phyloP scores from a whole-genome alignment of 2,888 invertebrate species.

The Nomada hirtipes region DNA sequence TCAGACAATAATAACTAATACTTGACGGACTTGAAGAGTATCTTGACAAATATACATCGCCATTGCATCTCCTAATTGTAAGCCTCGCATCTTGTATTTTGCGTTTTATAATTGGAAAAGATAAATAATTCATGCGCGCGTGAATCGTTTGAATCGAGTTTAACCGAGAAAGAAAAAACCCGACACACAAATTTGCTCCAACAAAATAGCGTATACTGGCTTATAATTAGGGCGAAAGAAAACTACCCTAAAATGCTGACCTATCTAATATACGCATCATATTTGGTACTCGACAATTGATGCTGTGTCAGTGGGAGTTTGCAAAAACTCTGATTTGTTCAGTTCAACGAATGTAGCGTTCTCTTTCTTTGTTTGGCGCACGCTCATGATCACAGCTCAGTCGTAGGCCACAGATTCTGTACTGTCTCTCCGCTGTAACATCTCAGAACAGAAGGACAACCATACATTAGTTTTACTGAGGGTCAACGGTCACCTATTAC shows the following conservation, averaged over 20 bases:
- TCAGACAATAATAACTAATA: constrained; percentile 18
- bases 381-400: constrained; percentile 84
- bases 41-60: constrained; percentile 71
- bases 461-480: constrained; percentile 84
- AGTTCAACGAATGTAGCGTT: constrained; percentile 83
- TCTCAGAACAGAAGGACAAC: constrained; percentile 86
- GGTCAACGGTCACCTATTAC: constrained; percentile 78
- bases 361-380: constrained; percentile 84
- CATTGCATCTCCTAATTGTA: constrained; percentile 79
- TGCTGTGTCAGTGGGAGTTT: constrained; percentile 81
- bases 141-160: background rate
- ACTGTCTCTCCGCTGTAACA: constrained; percentile 85
- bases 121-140: background rate
- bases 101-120: background rate
- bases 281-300: constrained; percentile 80
- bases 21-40: constrained; percentile 27
- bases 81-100: constrained; percentile 70
- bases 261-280: constrained; percentile 82
- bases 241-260: constrained; percentile 83
- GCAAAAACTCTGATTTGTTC: constrained; percentile 82
- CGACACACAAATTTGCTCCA: background rate
- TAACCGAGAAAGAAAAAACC: background rate
- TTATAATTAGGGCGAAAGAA: constrained; percentile 76
- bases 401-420: constrained; percentile 84
- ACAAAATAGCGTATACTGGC: constrained; percentile 65